Evolutionary conservation across 1,140 invertebrate genomes (phyloP), one percentile per base, ranked within the genome.

Genomic region (Adelges cooleyi): DNA sequence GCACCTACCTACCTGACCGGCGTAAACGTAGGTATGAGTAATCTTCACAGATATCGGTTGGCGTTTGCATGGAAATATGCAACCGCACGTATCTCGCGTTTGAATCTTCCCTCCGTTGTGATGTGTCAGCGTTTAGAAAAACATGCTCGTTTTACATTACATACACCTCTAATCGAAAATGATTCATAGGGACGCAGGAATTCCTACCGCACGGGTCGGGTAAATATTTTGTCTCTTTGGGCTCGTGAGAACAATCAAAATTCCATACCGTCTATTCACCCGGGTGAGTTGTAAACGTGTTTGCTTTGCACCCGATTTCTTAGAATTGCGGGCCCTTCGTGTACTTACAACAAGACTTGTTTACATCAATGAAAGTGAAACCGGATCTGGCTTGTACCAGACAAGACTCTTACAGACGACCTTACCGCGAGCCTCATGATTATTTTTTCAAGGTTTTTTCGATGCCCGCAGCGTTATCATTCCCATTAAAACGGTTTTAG

Each of bases 351-450:
- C 11, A 48, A 42, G 25, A 62, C 56, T 62, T 62, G 56, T 62
- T 62, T 62, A 62, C 56, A 62, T 62, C 56, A 62, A 62, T 62
- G 56, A 62, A 62, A 62, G 56, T 62, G 44, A 62, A 62, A 62
- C 56, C 56, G 56, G 56, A 62, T 62, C 17, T n/a, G 18, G 9
- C 5, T 15, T 20, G 15, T 33, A 42, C 40, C 44, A 48, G 56
- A 62, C 42, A 25, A 62, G 56, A 33, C 56, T 62, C 56, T 48
- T 25, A 42, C 56, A 62, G 56, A 62, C 56, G 56, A 62, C 56
- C 56, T 62, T 62, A 62, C 44, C 56, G 10, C 40, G 40, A 33
- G 42, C 17, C 56, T 62, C 56, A 62, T 46, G 44, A 62, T 46
- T 62, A 25, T 62, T 18, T 48, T 46, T 62, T 62, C 56, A 62